Base-by-base conservation (phyloP, 1,140 invertebrate species). In the Augochlora pura region DNA sequence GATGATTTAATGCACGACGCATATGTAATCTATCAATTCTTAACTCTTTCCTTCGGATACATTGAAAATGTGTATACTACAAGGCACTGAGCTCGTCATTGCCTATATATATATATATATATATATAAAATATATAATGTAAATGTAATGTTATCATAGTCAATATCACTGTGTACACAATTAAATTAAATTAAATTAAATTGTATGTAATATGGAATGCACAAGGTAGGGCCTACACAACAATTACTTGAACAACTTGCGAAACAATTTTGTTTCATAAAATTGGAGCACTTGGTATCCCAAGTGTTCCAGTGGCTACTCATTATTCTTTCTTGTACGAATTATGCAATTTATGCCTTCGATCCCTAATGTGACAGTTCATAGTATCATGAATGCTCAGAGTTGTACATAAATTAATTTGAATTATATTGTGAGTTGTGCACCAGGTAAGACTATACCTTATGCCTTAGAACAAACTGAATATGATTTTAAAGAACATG, bases 21-120 rank as follows among this genome's bases (percentile, higher is more conserved):
- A 18, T 73, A 65, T 49, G 23, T 54, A 60, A 75, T 73, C 81
- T 39, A 12, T 46, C 42, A 46, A 71, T 86, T 79, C 82, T 59
- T 79, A 84, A 86, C 71, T 87, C 85, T 87, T 86, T 83, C 70
- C 75, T 86, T 81, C 60, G 27, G 49, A 86, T 27, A 70, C 68
- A 42, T 57, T 69, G 27, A 59, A 71, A 76, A 80, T 76, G 72
- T 57, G 67, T 46, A 68, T 63, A 54, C 62, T 73, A 77, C 54
- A 71, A 84, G 54, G 38, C 77, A 66, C 49, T 71, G 75, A 68
- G 32, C 71, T 42, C 72, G 63, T 18, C 62, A 70, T 65, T 68
- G 49, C 77, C 38, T 54, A 65, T 77, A 42, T 62, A n/a, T n/a
- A n/a, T n/a, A n/a, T n/a, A n/a, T n/a, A n/a, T n/a, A n/a, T n/a